These are phyloP conservation scores for Pangasius djambal DNA, from an alignment of 2,797 vertebrate species.

Conservation along the genomic window DNA sequence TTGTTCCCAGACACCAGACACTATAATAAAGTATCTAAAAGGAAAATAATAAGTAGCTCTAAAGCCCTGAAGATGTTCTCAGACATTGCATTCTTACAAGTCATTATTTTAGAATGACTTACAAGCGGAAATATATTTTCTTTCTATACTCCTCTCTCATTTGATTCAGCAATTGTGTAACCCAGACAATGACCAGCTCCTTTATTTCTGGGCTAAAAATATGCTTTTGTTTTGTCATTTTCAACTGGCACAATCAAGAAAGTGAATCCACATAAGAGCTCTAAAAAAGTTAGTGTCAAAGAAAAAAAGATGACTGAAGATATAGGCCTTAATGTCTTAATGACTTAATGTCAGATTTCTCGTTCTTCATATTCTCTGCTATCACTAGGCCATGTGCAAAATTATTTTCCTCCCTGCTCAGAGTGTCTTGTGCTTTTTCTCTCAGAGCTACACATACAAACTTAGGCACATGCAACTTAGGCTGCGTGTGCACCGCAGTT, in stretches of 20 bases:
- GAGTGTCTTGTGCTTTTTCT: conserved; percentile 22
- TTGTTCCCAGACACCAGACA: conserved; percentile 12
- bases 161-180: conserved; percentile 55
- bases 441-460: conserved; percentile 64
- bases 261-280: conserved; percentile 60
- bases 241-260: conserved; percentile 66
- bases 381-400: conserved; percentile 66
- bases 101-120: not conserved
- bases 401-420: conserved; percentile 62
- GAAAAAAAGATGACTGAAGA: conserved; percentile 38
- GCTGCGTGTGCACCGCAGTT: not conserved
- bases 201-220: conserved; percentile 64
- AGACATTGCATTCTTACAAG: conserved; percentile 32
- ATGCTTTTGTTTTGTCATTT: conserved; percentile 67
- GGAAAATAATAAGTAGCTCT: not conserved
- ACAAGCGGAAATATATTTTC: conserved; percentile 52
- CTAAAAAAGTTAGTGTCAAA: conserved; percentile 62
- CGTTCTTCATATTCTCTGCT: conserved; percentile 64
- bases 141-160: conserved; percentile 41
- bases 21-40: conserved; percentile 3
- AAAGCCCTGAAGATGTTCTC: not conserved
- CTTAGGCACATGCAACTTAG: conserved; percentile 20
- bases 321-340: conserved; percentile 45
- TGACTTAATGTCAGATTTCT: conserved; percentile 66
- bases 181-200: conserved; percentile 48